These are phyloP conservation scores for Dryadula phaetusa DNA, from an alignment of 2,888 invertebrate species.

Conservation along the genomic window DNA sequence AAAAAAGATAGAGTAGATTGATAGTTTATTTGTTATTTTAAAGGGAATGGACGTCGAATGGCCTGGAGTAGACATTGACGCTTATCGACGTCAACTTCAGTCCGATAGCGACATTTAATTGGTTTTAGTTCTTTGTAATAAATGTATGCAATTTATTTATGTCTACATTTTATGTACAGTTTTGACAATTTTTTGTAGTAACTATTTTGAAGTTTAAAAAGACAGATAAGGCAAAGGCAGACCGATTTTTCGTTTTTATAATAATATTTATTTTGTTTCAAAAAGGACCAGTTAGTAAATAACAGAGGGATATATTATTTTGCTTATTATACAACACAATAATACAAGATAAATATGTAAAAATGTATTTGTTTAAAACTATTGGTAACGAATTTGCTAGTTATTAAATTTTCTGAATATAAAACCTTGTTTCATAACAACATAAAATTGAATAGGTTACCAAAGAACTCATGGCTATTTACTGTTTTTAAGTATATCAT, in stretches of 20 bases:
- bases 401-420: background rate
- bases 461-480: slow-evolving; percentile 1
- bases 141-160: slow-evolving; percentile 15
- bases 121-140: slow-evolving; percentile 11
- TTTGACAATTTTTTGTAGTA: background rate
- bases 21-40: slow-evolving; percentile 31
- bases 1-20: slow-evolving; percentile 16
- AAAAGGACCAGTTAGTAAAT: too few species aligned
- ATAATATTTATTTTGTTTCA: too few species aligned
- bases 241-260: too few species aligned
- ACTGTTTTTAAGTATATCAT: background rate
- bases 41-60: slow-evolving; percentile 27
- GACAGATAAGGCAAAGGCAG: too few species aligned
- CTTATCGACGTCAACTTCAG: slow-evolving; percentile 31
- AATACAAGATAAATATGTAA: too few species aligned
- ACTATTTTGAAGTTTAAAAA: background rate
- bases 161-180: background rate
- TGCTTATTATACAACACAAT: too few species aligned
- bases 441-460: background rate
- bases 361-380: background rate
- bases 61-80: slow-evolving; percentile 28
- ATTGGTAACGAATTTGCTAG: background rate
- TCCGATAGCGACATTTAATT: slow-evolving; percentile 23
- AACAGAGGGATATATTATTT: too few species aligned
- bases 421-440: background rate